phyloP scores from a whole-genome alignment of 2,888 invertebrate genomes.

The Nomada flava region DNA sequence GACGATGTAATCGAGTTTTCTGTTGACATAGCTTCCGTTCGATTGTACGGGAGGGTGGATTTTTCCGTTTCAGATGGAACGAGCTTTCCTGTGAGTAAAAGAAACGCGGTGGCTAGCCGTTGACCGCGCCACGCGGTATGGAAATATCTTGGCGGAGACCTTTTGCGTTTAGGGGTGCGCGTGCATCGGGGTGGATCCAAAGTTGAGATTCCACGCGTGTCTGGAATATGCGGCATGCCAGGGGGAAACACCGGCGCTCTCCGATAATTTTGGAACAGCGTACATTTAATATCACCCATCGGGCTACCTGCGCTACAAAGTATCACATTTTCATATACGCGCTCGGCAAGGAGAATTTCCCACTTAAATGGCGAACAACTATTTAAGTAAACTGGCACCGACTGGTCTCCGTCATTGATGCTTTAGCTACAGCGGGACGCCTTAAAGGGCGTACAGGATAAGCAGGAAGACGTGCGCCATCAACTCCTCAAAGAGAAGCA shows the following conservation, averaged over 20 bases:
- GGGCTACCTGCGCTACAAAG: conserved; percentile 10
- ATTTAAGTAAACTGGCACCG: too few species aligned
- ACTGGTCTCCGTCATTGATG: too few species aligned
- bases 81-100: not conserved
- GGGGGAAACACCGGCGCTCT: conserved; percentile 43
- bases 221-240: conserved; percentile 59
- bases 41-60: not conserved
- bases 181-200: conserved; percentile 36
- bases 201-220: conserved; percentile 69
- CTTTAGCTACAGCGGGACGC: too few species aligned
- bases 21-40: conserved; percentile 21
- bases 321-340: conserved; percentile 20
- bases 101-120: not conserved
- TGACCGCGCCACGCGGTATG: conserved; percentile 60
- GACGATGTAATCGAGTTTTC: conserved; percentile 30
- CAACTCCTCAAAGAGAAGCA: not conserved
- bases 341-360: too few species aligned
- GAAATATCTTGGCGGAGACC: conserved; percentile 68
- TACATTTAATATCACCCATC: conserved; percentile 44
- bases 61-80: not conserved
- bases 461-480: not conserved
- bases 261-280: conserved; percentile 48
- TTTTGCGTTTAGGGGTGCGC: conserved; percentile 44
- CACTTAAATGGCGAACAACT: too few species aligned
- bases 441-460: not conserved